Percentiles rank a stretch among this genome's conserved stretches.
These are phyloP conservation scores for Planococcus citri DNA, from an alignment of 1,140 invertebrate species.

Conservation along the genomic window DNA sequence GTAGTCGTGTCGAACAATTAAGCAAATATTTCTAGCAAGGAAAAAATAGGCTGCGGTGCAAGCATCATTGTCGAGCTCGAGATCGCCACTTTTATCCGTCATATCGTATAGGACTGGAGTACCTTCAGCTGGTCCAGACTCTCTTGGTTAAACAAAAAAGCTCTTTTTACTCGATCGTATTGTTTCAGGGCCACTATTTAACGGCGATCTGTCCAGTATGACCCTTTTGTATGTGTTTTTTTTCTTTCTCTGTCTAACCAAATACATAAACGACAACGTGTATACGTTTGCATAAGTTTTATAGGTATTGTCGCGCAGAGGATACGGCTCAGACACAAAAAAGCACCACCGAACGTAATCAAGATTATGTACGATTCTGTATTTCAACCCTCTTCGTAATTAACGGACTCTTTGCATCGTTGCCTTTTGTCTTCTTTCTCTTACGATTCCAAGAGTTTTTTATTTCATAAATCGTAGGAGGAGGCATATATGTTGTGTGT, in stretches of 20 bases:
- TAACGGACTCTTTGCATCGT: background rate
- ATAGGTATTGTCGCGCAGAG: background rate
- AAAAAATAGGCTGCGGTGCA: background rate
- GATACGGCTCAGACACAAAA: background rate
- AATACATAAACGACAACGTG: background rate
- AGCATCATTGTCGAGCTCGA: background rate
- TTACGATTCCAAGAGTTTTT: too few relatives aligned
- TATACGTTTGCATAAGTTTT: background rate
- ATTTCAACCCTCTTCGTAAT: background rate
- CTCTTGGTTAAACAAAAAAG: background rate
- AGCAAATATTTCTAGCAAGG: background rate
- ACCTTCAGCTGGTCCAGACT: slow-evolving; percentile 5
- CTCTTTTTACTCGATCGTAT: background rate
- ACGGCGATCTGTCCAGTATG: background rate
- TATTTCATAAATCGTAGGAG: too few relatives aligned
- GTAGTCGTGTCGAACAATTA: background rate
- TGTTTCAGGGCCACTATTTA: slow-evolving; percentile 1
- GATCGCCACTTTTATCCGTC: slow-evolving; percentile 1
- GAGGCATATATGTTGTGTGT: too few relatives aligned
- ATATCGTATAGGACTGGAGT: background rate
- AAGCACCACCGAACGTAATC: background rate
- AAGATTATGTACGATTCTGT: background rate
- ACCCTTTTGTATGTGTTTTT: background rate
- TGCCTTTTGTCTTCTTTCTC: too few relatives aligned
- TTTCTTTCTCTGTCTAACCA: background rate